Base-by-base conservation (phyloP, 2,888 invertebrate genomes). In the Andrena hattorfiana region DNA sequence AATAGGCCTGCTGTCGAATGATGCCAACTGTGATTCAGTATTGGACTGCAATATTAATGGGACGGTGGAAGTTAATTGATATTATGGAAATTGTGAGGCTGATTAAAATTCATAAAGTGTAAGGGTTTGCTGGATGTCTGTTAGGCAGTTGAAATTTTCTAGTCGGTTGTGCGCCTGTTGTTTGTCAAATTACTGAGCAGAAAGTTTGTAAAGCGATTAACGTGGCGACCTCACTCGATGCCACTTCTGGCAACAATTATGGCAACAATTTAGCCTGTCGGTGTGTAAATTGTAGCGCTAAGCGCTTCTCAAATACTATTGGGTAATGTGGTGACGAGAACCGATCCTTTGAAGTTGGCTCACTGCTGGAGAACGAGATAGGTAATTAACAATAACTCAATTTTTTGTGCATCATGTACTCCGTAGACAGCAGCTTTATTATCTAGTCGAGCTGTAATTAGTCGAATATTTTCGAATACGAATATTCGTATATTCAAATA, bases 101-200 rank as follows among this genome's bases (percentile, higher is more conserved):
- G 42, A 13, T 63, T 42, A 63, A 63, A 42, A 63, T 42, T 63
- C 42, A 63, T 32, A 13, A 63, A 42, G 32, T 10, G 4, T 13
- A 20, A 16, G 23, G 23, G 63, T 42, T 63, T 23, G 20, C 10
- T 6, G 3, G 23, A 32, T 20, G 42, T 13, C 23, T 20, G 63
- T 10, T 23, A 6, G 42, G 13, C 42, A 42, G 28, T 23, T 42
- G 26, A 42, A 63, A 42, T 42, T 32, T 63, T 42, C 20, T 10
- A 10, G 23, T 23, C 42, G 20, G 13, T 1, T 13, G 7, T 23
- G 13, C 30, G 13, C 63, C 10, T 23, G 63, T 16, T 63, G 42
- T 51, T n/a, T 26, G 56, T 56, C 23, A 42, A 42, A 42, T 63
- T 35, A 26, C 10, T n/a, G 42, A 13, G 23, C 10, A 13, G 2